Evolutionary conservation across 2,888 invertebrate genomes (phyloP), one percentile per base, ranked within the genome.

Genomic region (Abscondita cerata): DNA sequence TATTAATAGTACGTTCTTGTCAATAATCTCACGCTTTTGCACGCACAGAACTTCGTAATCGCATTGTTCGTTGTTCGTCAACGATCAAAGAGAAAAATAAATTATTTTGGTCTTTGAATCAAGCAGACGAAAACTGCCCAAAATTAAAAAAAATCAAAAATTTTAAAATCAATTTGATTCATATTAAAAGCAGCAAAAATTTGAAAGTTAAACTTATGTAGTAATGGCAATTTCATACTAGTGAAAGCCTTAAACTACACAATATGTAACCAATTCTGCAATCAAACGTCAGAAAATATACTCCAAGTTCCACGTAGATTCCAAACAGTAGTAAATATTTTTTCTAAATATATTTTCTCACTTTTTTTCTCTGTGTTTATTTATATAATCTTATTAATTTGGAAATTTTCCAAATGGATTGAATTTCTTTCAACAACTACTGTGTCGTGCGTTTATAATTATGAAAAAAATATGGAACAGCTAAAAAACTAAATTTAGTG

Each of bases 261-360:
- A 44, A 44, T 44, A 18, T 44, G 44, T 18, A 44, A 44, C 44
- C 44, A 18, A 18, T 44, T 44, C 44, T 44, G 44, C 44, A 44
- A 44, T 44, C 44, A 44, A 44, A 44, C 44, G 44, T 44, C 16
- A 44, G 44, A 44, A 44, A 44, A 44, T 18, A 1, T 18, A 18
- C 16, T 18, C 44, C 16, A 18, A 44, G 16, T 44, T 44, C 44
- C 18, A 44, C 44, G 19, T 19, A 44, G 44, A 44, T 44, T 44
- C 19, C n/a, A 18, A 44, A 4, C 18, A 18, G 19, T 44, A n/a
- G 11, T 44, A 44, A 44, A 41, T 44, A 18, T 18, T 44, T 44
- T 44, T 44, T 18, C 18, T 16, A 44, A 44, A 44, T 44, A 18
- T 19, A 44, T 18, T 44, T 44, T 36, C 19, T 44, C 19, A 44